These are phyloP conservation scores for Leucozona laternaria DNA, from an alignment of 2,888 invertebrate species.

Conservation along the genomic window DNA sequence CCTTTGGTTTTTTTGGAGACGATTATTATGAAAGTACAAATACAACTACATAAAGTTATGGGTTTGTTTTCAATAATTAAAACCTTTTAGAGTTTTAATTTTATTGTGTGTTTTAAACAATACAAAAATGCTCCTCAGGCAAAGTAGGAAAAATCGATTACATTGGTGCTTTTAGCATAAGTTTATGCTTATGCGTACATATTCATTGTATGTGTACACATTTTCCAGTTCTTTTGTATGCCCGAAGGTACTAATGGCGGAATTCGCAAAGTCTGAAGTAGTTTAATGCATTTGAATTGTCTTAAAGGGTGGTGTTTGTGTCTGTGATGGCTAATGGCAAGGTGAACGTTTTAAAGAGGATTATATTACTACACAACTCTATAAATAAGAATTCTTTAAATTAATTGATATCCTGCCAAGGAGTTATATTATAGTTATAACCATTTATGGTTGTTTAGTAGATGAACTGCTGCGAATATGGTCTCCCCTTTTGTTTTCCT, in stretches of 20 bases:
- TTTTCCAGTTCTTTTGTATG: conserved; percentile 25
- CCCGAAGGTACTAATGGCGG: conserved; percentile 29
- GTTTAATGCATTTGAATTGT: conserved; percentile 39
- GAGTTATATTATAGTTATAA: not conserved
- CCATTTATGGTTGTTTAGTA: too few species aligned
- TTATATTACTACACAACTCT: not conserved
- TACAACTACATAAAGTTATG: not conserved
- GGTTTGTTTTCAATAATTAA: not conserved
- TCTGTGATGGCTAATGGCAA: not conserved
- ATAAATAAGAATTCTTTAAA: not conserved
- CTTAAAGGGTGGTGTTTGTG: conserved; percentile 8
- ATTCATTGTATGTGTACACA: conserved; percentile 18
- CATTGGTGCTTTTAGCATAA: conserved; percentile 39
- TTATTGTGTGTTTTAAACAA: not conserved
- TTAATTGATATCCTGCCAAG: not conserved
- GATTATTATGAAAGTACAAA: not conserved
- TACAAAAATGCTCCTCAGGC: conserved; percentile 15
- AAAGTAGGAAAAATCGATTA: conserved; percentile 64
- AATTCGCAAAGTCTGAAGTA: conserved; percentile 57
- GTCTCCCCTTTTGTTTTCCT: too few species aligned
- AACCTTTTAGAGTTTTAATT: not conserved
- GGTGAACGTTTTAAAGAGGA: not conserved
- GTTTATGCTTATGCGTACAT: conserved; percentile 65
- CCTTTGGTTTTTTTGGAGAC: not conserved
- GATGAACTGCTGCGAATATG: too few species aligned